Evolutionary conservation across 2,888 invertebrate genomes (phyloP).

Genomic region (Dasypogon diadema): DNA sequence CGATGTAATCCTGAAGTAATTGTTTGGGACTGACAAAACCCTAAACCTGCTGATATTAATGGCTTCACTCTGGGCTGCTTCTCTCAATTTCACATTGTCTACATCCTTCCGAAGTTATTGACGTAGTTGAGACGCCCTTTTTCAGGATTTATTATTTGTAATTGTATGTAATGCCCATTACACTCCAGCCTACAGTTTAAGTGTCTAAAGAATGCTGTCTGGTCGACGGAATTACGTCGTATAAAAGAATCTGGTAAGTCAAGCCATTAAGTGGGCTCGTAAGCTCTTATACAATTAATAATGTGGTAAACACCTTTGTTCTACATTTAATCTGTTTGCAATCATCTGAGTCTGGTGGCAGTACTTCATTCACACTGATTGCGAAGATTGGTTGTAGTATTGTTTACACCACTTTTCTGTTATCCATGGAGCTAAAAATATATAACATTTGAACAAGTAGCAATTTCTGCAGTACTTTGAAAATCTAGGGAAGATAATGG

Average conservation of each 20-base stretch:
- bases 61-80: conserved; percentile 20
- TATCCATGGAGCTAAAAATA: too few relatives aligned
- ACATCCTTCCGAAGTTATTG: conserved; percentile 24
- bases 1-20: conserved; percentile 45
- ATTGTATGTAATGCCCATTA: conserved; percentile 19
- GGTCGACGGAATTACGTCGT: not conserved
- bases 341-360: not conserved
- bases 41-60: conserved; percentile 47
- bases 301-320: not conserved
- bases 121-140: conserved; percentile 43
- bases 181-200: not conserved
- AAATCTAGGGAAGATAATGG: too few relatives aligned
- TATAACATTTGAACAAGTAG: too few relatives aligned
- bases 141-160: conserved; percentile 46
- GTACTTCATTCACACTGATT: not conserved
- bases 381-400: too few relatives aligned
- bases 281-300: conserved; percentile 17
- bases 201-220: not conserved
- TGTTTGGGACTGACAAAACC: conserved; percentile 50
- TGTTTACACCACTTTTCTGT: too few relatives aligned
- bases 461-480: too few relatives aligned
- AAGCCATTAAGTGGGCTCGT: not conserved
- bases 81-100: conserved; percentile 42
- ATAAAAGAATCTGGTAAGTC: conserved; percentile 15
- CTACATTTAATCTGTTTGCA: not conserved